Base-by-base conservation (phyloP, 2,113 vertebrate genomes). In the Callopanchax toddi region DNA sequence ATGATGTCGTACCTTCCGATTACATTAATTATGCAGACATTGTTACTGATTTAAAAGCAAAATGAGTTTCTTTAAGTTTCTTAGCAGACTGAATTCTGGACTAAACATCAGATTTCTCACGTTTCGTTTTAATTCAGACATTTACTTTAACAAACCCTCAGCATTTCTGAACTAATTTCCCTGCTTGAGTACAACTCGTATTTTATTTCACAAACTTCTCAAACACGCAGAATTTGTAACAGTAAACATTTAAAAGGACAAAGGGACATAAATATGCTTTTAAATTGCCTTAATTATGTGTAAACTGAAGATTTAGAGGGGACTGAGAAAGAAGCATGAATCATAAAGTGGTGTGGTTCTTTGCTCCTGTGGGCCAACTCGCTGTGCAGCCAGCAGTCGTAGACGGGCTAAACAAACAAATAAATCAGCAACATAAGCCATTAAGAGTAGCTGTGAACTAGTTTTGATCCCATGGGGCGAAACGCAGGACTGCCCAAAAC, bases 241-340 rank as follows among this genome's bases (percentile, higher is more conserved):
- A 26, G 67, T 37, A 13, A 43, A 46, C 9, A 43, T 46, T 62
- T 50, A 40, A 18, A 56, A 67, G 66, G 34, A 58, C 26, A 37
- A 46, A 53, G 55, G 32, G 18, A 60, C 20, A 74, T 49, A 12
- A 76, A 76, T 43, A 50, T 46, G 10, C 61, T 69, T 20, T 42
- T 11, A 50, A 58, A 61, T 32, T 15, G 25, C 40, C 37, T 25
- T 25, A 49, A 51, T 71, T 43, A 44, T 70, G 49, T 56, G 59
- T 45, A 76, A 74, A 78, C 51, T 63, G 58, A 68, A 64, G 52
- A 74, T 73, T 67, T 59, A 62, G 42, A 69, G 20, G 60, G 29
- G 60, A 66, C 46, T 42, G 51, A 65, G 58, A 59, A 73, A 74
- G 50, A 78, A 42, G 54, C 51, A 66, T 51, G 10, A 26, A 58